Percentiles rank a stretch among this genome's conserved stretches.
These are phyloP conservation scores for Stomatorhinus walkeri DNA, from an alignment of 2,797 vertebrate species.

Conservation along the genomic window DNA sequence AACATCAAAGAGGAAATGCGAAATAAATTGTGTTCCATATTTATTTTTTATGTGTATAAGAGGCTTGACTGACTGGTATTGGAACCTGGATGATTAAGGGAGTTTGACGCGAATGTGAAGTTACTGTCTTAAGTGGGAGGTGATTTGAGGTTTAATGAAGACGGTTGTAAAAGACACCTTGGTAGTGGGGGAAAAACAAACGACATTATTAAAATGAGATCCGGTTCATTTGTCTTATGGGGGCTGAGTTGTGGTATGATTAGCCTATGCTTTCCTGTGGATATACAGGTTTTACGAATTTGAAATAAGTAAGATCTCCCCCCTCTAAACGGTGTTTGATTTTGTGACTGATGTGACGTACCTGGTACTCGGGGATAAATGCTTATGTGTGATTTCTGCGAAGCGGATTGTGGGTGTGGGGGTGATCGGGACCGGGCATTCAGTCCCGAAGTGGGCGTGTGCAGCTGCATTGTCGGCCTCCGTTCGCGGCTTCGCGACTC, in stretches of 20 bases:
- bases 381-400: neutral
- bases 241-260: neutral
- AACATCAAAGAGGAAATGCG: neutral
- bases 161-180: neutral
- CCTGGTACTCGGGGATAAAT: neutral
- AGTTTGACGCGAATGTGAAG: neutral
- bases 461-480: constrained; percentile 18
- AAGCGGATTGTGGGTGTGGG: neutral
- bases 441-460: neutral
- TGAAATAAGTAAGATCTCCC: neutral
- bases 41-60: neutral
- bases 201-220: neutral
- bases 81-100: neutral
- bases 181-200: neutral
- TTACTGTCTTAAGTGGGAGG: neutral
- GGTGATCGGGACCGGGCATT: neutral
- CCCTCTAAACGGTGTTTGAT: neutral
- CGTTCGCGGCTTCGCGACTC: constrained; percentile 36
- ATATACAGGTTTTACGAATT: neutral
- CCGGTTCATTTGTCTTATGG: neutral
- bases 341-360: neutral
- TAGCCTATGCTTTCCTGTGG: neutral
- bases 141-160: neutral
- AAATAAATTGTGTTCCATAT: neutral
- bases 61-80: neutral